phyloP scores from a whole-genome alignment of 2,113 vertebrate genomes.

The Dryoscopus gambensis region DNA sequence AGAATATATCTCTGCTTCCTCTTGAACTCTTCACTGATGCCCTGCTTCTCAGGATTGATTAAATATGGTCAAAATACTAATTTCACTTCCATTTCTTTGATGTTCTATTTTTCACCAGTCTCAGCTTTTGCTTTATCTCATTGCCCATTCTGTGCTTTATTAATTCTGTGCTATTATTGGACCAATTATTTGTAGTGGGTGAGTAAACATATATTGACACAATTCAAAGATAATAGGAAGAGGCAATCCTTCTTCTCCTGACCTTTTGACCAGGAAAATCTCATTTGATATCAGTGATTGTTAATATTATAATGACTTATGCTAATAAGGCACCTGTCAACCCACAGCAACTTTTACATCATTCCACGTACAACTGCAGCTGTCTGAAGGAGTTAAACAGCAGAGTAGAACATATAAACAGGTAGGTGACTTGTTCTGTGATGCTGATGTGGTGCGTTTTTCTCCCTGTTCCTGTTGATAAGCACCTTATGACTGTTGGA shows the following conservation, averaged over 20 bases:
- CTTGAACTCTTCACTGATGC: neutral
- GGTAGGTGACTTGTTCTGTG: neutral
- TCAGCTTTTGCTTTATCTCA: neutral
- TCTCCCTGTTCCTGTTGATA: neutral
- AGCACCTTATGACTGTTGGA: neutral
- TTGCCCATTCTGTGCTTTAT: neutral
- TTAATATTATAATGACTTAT: neutral
- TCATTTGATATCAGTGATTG: neutral
- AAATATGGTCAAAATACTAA: neutral
- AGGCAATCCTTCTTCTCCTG: neutral
- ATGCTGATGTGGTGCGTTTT: neutral
- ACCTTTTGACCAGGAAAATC: slow-evolving; percentile 1
- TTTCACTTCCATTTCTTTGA: neutral
- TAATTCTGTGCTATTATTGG: neutral
- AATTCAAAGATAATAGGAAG: neutral
- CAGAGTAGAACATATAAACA: neutral
- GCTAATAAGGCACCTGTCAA: neutral
- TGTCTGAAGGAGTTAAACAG: neutral
- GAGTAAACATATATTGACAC: neutral
- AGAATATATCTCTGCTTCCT: neutral
- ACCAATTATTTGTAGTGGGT: neutral
- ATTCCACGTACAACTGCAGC: neutral
- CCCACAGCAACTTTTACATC: neutral
- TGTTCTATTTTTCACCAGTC: neutral
- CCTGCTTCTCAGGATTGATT: neutral